phyloP scores from a whole-genome alignment of 2,888 invertebrate species.

The Polymixis flavicincta region DNA sequence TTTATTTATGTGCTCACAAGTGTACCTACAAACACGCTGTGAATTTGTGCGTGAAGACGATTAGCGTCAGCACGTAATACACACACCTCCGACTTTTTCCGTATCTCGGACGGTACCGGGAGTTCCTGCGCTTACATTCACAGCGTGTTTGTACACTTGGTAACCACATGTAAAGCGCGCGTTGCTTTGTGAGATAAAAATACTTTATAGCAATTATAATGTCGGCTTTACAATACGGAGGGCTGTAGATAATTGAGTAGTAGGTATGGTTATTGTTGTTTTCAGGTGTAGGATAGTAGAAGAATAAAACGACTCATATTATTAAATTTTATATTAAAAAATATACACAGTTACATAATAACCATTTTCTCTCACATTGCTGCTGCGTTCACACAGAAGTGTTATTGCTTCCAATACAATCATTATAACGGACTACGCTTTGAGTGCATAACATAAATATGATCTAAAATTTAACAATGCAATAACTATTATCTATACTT shows the following conservation, averaged over 20 bases:
- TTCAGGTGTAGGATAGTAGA: not conserved
- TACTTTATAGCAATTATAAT: not conserved
- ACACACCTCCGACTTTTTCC: too few relatives aligned
- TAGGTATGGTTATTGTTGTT: not conserved
- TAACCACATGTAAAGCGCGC: not conserved
- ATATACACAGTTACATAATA: constrained; percentile 81
- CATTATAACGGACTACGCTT: constrained; percentile 50
- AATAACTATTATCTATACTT: constrained; percentile 43
- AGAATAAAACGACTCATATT: constrained; percentile 61
- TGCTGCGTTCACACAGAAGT: constrained; percentile 67
- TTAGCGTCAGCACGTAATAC: not conserved
- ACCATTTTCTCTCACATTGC: constrained; percentile 67
- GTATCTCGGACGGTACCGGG: too few relatives aligned
- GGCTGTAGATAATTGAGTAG: not conserved
- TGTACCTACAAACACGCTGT: not conserved
- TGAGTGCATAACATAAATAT: constrained; percentile 65
- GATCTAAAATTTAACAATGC: constrained; percentile 63
- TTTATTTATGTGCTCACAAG: not conserved
- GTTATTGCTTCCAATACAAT: constrained; percentile 77
- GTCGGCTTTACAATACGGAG: not conserved
- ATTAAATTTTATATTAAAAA: constrained; percentile 83
- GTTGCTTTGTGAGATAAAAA: not conserved
- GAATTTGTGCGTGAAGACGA: not conserved
- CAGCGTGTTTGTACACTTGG: not conserved
- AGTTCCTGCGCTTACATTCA: too few relatives aligned